Conservation (phyloP, 1,140 invertebrate genomes). For the Pogonomyrmex californicus region DNA sequence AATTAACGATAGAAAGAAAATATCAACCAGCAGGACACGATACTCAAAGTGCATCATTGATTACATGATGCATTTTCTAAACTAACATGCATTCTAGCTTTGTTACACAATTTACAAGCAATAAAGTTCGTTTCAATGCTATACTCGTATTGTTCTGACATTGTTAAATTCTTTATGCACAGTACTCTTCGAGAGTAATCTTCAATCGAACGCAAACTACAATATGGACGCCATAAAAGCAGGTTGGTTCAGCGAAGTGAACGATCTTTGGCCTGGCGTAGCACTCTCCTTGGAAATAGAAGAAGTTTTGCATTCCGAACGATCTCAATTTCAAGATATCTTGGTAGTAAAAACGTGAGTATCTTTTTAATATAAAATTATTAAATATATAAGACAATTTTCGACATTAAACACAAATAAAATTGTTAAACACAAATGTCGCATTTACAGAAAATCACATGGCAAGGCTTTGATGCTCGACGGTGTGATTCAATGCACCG, state of each 20-base stretch:
- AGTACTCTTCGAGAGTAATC: not conserved
- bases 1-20: not conserved
- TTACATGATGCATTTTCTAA: not conserved
- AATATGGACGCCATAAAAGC: slow-evolving; percentile 90
- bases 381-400: not conserved
- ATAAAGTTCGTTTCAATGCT: not conserved
- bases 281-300: slow-evolving; percentile 96
- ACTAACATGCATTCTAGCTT: not conserved
- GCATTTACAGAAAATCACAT: slow-evolving; percentile 91
- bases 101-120: not conserved
- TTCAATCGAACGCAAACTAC: not conserved
- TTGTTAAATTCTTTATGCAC: not conserved
- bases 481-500: slow-evolving; percentile 98
- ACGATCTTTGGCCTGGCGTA: slow-evolving; percentile 96
- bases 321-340: slow-evolving; percentile 96
- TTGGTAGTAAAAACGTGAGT: slow-evolving; percentile 96
- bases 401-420: not conserved
- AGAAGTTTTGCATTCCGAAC: slow-evolving; percentile 93
- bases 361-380: not conserved
- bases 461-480: slow-evolving; percentile 97
- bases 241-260: slow-evolving; percentile 97
- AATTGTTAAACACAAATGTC: not conserved
- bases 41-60: not conserved
- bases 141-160: not conserved
- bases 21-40: not conserved